Percentiles rank a stretch among this genome's conserved stretches.
phyloP scores from a whole-genome alignment of 2,888 invertebrate species.

The Acleris holmiana region DNA sequence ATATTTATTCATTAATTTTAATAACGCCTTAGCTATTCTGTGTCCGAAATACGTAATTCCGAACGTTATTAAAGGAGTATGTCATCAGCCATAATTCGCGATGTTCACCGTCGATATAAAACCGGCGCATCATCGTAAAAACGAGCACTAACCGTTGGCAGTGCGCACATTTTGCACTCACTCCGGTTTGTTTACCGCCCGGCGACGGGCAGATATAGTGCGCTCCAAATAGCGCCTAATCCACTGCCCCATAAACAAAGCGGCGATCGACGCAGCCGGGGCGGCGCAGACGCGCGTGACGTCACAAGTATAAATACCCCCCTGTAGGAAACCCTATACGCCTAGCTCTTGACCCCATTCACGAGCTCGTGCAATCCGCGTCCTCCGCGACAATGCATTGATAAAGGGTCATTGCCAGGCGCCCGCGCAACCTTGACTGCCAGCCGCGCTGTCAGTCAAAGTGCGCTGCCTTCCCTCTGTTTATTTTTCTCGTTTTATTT shows the following conservation, averaged over 20 bases:
- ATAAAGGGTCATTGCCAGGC: constrained; percentile 68
- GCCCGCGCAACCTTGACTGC: constrained; percentile 68
- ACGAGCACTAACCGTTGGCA: constrained; percentile 8
- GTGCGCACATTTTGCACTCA: constrained; percentile 39
- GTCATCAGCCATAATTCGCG: neutral
- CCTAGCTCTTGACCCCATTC: constrained; percentile 71
- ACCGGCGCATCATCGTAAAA: constrained; percentile 11
- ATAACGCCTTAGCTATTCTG: too few species aligned
- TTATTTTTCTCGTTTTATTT: constrained; percentile 52
- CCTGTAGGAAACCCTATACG: constrained; percentile 71
- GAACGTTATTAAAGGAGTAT: neutral
- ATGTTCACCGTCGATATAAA: neutral
- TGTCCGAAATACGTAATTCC: too few species aligned
- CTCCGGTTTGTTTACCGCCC: constrained; percentile 41
- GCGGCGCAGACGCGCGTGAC: constrained; percentile 67
- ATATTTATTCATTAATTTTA: too few species aligned
- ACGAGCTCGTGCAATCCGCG: constrained; percentile 54
- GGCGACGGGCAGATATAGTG: constrained; percentile 53
- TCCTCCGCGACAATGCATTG: constrained; percentile 60
- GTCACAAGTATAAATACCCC: constrained; percentile 64
- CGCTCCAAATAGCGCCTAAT: constrained; percentile 58
- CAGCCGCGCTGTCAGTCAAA: constrained; percentile 42
- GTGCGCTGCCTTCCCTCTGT: constrained; percentile 46
- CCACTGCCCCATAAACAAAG: constrained; percentile 72
- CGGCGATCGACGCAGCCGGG: constrained; percentile 66